Base-by-base conservation (phyloP, 2,888 invertebrate genomes). In the Sericinus montela region DNA sequence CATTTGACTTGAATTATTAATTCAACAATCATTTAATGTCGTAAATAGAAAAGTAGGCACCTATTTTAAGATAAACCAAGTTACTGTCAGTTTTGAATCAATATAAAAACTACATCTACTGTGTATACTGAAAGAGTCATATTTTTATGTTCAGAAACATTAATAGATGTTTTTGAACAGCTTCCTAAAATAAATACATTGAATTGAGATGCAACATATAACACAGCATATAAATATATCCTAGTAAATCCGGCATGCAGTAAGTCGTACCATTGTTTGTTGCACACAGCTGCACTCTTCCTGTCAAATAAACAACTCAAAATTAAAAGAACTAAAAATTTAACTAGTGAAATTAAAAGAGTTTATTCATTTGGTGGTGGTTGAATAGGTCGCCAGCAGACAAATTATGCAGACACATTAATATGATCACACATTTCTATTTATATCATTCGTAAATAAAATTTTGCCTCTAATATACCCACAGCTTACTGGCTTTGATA, bases 211-310 rank as follows among this genome's bases (percentile, higher is more conserved):
- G 72, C 70, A 79, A 80, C 73, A 76, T 74, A 76, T 67, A 68
- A 56, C 68, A 72, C 73, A 78, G 75, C 72, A 62, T 80, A 74
- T 70, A 74, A 81, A 83, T 75, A 71, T 74, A 80, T 73, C 68
- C 66, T 80, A 75, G 13, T 69, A 67, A 73, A 76, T 78, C 82
- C 81, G 67, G 74, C 83, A 74, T 77, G 75, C 82, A 75, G 75
- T 75, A 80, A 77, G 70, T 79, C 79, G 71, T 79, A 79, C 76
- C 82, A 75, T 65, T 71, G 61, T 80, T 81, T 68, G 71, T 81
- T 87, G 87, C 87, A 86, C 87, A 86, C 85, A 79, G 68, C 86
- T 86, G 86, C 75, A 65, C 68, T 71, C 59, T 61, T 72, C 63
- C 72, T 64, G 53, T 5, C 8, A 9, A 47, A 30, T 25, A 25